Conservation (phyloP, 2,797 vertebrate genomes). For the Psittacula echo region DNA sequence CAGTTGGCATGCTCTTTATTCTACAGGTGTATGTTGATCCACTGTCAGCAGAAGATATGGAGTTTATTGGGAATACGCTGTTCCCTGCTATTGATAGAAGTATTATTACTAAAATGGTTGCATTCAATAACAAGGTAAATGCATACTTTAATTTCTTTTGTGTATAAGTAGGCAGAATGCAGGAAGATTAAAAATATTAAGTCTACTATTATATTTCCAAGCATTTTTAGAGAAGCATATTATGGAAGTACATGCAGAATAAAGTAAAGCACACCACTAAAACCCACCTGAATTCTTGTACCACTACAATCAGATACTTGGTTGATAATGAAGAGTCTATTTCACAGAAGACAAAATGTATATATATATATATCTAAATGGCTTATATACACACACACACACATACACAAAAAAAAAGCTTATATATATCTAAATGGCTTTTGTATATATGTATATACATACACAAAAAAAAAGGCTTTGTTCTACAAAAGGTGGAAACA, state of each 20-base stretch:
- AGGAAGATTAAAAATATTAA: background rate
- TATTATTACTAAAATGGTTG: conserved; percentile 91
- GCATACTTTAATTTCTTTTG: background rate
- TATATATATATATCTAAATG: background rate
- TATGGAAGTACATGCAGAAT: background rate
- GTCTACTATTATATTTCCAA: background rate
- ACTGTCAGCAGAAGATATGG: conserved; percentile 91
- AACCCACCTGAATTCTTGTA: background rate
- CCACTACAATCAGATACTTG: background rate
- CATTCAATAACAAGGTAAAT: conserved; percentile 91
- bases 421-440: background rate
- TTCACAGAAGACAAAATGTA: background rate
- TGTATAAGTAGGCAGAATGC: background rate
- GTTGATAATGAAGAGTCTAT: background rate
- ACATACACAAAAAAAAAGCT: background rate
- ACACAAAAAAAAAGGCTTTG: background rate
- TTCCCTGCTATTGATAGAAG: conserved; percentile 89
- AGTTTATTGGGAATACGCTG: conserved; percentile 89
- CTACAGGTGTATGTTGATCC: conserved; percentile 94
- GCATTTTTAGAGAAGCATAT: background rate
- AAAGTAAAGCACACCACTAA: background rate
- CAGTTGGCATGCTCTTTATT: background rate
- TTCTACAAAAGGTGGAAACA: background rate
- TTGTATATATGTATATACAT: background rate
- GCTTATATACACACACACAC: background rate